phyloP scores from a whole-genome alignment of 2,888 invertebrate species.

The Hoplodrina blanda region DNA sequence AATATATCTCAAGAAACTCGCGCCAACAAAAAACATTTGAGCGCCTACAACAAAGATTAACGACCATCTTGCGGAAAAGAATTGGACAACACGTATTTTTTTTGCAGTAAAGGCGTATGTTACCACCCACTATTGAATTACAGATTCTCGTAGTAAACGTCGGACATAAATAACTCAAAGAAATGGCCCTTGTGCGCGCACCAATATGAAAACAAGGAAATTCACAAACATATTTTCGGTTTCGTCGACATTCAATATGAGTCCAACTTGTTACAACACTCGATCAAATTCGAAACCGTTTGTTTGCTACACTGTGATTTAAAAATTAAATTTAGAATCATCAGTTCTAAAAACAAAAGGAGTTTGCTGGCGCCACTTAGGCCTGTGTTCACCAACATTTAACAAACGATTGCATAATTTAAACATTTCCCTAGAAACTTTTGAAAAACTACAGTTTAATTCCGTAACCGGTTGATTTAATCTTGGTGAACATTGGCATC shows the following conservation, averaged over 20 bases:
- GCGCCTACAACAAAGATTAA: constrained; percentile 52
- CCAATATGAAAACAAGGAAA: constrained; percentile 5
- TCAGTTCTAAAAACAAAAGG: neutral
- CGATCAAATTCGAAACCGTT: constrained; percentile 6
- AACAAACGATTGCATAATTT: neutral
- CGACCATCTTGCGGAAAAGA: constrained; percentile 37
- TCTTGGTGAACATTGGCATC: too few species aligned
- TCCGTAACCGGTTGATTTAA: too few species aligned
- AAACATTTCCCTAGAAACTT: too few species aligned
- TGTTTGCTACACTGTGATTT: neutral
- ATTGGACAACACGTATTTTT: constrained; percentile 40
- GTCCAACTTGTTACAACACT: neutral
- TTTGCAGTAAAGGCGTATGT: constrained; percentile 16
- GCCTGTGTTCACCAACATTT: neutral
- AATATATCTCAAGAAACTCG: constrained; percentile 35
- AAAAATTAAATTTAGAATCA: neutral
- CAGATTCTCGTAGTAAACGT: constrained; percentile 23
- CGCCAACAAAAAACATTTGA: constrained; percentile 52
- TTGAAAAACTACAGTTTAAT: neutral
- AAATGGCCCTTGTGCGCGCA: neutral
- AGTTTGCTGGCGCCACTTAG: neutral
- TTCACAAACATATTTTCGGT: neutral
- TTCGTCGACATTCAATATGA: neutral
- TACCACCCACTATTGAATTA: constrained; percentile 36
- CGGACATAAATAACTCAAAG: constrained; percentile 23